phyloP scores from a whole-genome alignment of 2,797 vertebrate species.

The Bradypodion pumilum region DNA sequence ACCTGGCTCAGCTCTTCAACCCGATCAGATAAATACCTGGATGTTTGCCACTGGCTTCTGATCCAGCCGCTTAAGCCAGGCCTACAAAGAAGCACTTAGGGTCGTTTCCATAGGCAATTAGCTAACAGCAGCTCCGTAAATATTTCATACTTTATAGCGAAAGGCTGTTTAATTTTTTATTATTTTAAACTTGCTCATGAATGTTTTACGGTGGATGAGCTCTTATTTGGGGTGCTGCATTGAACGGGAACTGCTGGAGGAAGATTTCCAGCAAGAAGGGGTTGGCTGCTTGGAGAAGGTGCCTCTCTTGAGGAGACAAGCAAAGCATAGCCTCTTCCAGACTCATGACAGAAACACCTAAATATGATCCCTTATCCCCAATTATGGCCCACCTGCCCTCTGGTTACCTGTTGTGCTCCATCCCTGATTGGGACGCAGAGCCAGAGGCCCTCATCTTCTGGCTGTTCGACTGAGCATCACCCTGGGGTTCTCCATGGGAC shows the following conservation, averaged over 20 bases:
- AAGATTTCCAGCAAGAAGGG: slow-evolving; percentile 28
- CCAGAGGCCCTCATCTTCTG: too few species aligned
- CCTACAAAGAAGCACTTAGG: neutral
- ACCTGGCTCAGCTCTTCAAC: neutral
- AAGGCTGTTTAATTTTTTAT: slow-evolving; percentile 76
- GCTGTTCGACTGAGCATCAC: too few species aligned
- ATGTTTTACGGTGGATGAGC: slow-evolving; percentile 66
- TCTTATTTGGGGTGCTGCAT: slow-evolving; percentile 31
- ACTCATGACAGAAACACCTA: too few species aligned
- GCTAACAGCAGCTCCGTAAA: slow-evolving; percentile 72
- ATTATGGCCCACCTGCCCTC: too few species aligned
- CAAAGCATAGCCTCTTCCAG: too few species aligned
- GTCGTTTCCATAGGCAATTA: slow-evolving; percentile 65
- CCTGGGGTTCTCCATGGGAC: too few species aligned
- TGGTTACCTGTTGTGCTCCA: too few species aligned
- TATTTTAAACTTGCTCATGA: slow-evolving; percentile 74
- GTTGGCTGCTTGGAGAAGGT: neutral
- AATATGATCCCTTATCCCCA: too few species aligned
- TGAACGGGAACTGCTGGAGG: slow-evolving; percentile 18
- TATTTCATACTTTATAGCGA: slow-evolving; percentile 76
- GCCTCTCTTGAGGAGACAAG: too few species aligned
- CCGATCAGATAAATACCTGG: neutral
- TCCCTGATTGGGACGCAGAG: too few species aligned
- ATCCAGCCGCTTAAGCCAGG: slow-evolving; percentile 16
- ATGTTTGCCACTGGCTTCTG: fast-evolving